Evolutionary conservation across 2,888 invertebrate genomes (phyloP).

Genomic region (Tetragonisca angustula): DNA sequence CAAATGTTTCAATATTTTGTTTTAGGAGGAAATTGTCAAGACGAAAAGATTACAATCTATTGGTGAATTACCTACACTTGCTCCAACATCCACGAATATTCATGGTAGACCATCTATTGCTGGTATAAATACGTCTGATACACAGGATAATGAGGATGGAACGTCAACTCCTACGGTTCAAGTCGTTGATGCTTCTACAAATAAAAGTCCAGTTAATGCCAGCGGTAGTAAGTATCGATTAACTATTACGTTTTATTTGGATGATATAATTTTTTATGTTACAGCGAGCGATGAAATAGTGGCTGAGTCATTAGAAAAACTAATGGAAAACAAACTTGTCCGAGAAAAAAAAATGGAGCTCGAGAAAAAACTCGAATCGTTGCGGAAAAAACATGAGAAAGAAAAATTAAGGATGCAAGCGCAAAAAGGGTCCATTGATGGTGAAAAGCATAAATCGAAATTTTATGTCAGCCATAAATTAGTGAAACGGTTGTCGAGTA

Average conservation of each 20-base stretch:
- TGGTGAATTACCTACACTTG: constrained; percentile 74
- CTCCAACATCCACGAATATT: constrained; percentile 73
- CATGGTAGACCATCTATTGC: constrained; percentile 79
- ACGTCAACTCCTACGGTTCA: constrained; percentile 66
- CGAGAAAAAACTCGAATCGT: constrained; percentile 93
- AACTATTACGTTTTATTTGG: constrained; percentile 7
- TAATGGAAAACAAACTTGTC: constrained; percentile 92
- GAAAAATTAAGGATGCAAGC: constrained; percentile 86
- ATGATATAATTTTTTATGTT: constrained; percentile 22
- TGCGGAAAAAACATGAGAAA: constrained; percentile 93
- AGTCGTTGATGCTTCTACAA: constrained; percentile 73
- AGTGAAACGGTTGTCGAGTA: constrained; percentile 91
- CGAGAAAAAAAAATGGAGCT: constrained; percentile 93
- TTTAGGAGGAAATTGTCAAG: constrained; percentile 77
- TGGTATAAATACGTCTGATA: constrained; percentile 74
- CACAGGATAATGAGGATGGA: constrained; percentile 77
- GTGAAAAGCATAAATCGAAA: constrained; percentile 88
- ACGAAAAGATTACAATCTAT: constrained; percentile 78
- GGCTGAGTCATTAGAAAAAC: constrained; percentile 91
- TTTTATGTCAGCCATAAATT: constrained; percentile 90
- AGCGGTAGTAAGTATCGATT: constrained; percentile 73
- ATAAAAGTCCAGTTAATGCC: constrained; percentile 78
- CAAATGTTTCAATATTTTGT: constrained; percentile 13
- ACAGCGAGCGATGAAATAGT: constrained; percentile 85
- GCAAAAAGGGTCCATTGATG: constrained; percentile 87